Percentiles rank a stretch among this genome's conserved stretches.
These are phyloP conservation scores for Chrysochloris asiatica DNA, from an alignment of 2,113 vertebrate genomes.

Conservation along the genomic window DNA sequence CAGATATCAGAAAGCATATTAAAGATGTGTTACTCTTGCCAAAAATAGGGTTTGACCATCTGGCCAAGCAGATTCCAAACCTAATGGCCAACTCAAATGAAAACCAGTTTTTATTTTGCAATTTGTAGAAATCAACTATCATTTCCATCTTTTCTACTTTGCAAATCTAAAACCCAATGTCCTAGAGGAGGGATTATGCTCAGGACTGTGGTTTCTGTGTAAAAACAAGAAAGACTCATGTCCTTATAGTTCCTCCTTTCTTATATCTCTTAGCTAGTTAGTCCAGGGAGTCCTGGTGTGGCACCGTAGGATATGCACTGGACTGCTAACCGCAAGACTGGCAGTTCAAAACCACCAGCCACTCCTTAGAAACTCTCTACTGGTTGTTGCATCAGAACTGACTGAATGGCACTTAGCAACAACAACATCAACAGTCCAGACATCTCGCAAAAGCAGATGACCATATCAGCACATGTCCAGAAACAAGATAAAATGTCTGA, in stretches of 20 bases:
- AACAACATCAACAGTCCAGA: too few species aligned
- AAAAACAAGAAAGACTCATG: constrained; percentile 13
- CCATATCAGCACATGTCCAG: too few species aligned
- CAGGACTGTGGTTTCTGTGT: not conserved
- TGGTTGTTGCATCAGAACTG: too few species aligned
- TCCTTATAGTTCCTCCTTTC: not conserved
- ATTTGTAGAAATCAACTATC: constrained; percentile 39
- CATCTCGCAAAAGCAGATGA: too few species aligned
- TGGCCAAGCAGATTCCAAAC: constrained; percentile 24
- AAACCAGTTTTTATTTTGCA: constrained; percentile 39
- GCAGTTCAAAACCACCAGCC: not conserved
- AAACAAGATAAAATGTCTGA: too few species aligned
- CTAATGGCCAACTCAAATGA: constrained; percentile 29
- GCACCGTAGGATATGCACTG: too few species aligned
- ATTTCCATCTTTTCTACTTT: not conserved
- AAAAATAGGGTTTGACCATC: constrained; percentile 34
- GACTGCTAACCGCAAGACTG: too few species aligned
- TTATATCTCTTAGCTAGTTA: not conserved
- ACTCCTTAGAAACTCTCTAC: too few species aligned
- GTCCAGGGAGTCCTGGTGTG: too few species aligned
- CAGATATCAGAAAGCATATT: not conserved
- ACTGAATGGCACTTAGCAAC: too few species aligned
- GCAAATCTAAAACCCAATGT: not conserved
- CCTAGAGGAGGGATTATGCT: not conserved
- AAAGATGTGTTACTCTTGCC: constrained; percentile 16